Conservation (phyloP, 2,797 vertebrate genomes). For the Intellagama lesueurii region DNA sequence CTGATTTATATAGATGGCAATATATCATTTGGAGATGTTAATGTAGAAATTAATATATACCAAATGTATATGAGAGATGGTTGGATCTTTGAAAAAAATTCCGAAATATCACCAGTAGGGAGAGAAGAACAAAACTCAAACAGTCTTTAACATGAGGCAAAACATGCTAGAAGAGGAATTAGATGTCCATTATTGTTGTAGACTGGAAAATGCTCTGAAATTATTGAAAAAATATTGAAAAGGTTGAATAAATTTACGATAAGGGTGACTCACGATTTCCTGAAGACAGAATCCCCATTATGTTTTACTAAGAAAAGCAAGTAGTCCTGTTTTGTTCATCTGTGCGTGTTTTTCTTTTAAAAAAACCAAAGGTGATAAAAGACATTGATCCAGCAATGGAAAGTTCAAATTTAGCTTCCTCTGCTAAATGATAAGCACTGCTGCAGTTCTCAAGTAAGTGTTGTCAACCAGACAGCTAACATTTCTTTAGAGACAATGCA, state of each 20-base stretch:
- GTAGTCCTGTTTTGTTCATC: slow-evolving; percentile 18
- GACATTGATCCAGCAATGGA: background rate
- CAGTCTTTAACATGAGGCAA: background rate
- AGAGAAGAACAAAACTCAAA: background rate
- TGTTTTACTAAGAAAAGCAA: slow-evolving; percentile 24
- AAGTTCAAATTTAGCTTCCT: slow-evolving; percentile 24
- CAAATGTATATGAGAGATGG: background rate
- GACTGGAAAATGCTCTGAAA: background rate
- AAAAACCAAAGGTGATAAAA: background rate
- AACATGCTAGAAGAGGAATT: background rate
- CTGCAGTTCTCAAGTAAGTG: background rate
- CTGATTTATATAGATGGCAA: too few species aligned
- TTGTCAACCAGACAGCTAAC: background rate
- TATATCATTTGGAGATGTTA: background rate
- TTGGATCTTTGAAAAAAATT: background rate
- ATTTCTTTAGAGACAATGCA: background rate
- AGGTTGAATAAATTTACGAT: background rate
- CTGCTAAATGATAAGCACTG: slow-evolving; percentile 1
- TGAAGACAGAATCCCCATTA: background rate
- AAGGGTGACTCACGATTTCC: background rate
- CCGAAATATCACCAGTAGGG: background rate
- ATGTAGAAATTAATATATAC: background rate
- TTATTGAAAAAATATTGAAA: too few species aligned
- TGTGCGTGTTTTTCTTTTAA: background rate
- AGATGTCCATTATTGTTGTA: slow-evolving; percentile 1